phyloP scores from a whole-genome alignment of 2,113 vertebrate species.

The Varanus komodoensis region DNA sequence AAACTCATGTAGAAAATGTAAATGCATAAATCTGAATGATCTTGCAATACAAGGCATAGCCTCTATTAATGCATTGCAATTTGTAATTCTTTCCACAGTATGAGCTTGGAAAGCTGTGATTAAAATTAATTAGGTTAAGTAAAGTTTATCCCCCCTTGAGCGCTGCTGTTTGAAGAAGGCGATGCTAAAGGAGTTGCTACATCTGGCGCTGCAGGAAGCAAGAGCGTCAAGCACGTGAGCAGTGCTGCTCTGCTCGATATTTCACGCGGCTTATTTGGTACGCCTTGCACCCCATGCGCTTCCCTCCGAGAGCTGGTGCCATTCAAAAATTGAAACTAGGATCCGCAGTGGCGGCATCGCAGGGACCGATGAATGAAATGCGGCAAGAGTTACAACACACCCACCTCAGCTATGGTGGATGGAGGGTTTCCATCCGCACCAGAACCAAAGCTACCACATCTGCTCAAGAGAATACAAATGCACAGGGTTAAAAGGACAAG shows the following conservation, averaged over 20 bases:
- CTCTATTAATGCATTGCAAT: slow-evolving; percentile 86
- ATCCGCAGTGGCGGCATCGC: slow-evolving; percentile 48
- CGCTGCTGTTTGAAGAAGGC: slow-evolving; percentile 81
- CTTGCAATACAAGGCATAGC: slow-evolving; percentile 81
- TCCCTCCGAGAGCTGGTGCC: slow-evolving; percentile 66
- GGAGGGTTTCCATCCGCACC: neutral
- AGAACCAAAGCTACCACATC: neutral
- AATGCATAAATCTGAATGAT: slow-evolving; percentile 81
- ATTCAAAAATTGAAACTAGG: slow-evolving; percentile 63
- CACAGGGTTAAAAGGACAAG: neutral
- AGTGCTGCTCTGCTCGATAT: slow-evolving; percentile 60
- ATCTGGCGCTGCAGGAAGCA: slow-evolving; percentile 79
- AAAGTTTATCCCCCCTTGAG: slow-evolving; percentile 87
- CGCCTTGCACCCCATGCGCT: slow-evolving; percentile 56
- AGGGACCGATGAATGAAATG: neutral
- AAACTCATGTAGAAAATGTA: slow-evolving; percentile 84
- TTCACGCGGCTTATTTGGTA: slow-evolving; percentile 69
- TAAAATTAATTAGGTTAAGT: slow-evolving; percentile 91
- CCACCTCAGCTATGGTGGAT: neutral
- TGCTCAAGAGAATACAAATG: neutral
- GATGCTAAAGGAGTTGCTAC: slow-evolving; percentile 76
- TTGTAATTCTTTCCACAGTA: slow-evolving; percentile 88
- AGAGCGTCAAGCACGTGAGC: slow-evolving; percentile 59
- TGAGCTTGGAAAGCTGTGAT: slow-evolving; percentile 88
- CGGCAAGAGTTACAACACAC: too few species aligned